phyloP scores from a whole-genome alignment of 2,888 invertebrate genomes.

The Idaea dimidiata region DNA sequence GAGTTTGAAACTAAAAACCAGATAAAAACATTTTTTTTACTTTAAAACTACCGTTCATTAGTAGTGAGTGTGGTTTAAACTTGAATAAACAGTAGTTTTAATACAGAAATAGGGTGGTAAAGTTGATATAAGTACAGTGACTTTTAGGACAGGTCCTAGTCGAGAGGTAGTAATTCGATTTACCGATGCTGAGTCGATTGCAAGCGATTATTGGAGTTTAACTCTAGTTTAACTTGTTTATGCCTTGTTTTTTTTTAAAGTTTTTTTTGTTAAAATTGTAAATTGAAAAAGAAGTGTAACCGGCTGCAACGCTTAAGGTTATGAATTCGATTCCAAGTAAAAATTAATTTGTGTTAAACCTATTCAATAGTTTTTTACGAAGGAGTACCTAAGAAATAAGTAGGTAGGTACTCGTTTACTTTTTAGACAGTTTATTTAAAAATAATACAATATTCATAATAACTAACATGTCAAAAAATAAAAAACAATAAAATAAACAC shows the following conservation, averaged over 20 bases:
- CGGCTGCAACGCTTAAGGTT: no score
- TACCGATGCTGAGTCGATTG: slow-evolving; percentile 54
- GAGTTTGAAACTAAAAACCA: slow-evolving; percentile 7
- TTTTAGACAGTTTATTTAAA: no score
- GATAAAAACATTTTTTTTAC: neutral
- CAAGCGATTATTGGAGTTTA: slow-evolving; percentile 45
- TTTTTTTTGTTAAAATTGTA: no score
- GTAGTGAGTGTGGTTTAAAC: neutral
- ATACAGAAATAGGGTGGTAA: neutral
- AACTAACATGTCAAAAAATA: no score
- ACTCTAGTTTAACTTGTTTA: slow-evolving; percentile 45
- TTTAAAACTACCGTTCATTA: neutral
- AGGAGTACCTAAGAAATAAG: no score
- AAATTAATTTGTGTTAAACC: no score
- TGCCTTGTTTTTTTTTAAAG: slow-evolving; percentile 42
- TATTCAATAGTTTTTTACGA: no score
- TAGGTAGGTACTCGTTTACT: no score
- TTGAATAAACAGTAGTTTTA: neutral
- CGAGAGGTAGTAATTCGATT: slow-evolving; percentile 39
- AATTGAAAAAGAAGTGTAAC: no score
- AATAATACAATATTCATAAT: no score
- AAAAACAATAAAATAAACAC: no score
- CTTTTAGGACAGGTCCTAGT: slow-evolving; percentile 20
- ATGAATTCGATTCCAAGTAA: no score
- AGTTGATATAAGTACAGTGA: neutral